Evolutionary conservation across 2,797 vertebrate species (phyloP).

Genomic region (Cossypha dichroa): DNA sequence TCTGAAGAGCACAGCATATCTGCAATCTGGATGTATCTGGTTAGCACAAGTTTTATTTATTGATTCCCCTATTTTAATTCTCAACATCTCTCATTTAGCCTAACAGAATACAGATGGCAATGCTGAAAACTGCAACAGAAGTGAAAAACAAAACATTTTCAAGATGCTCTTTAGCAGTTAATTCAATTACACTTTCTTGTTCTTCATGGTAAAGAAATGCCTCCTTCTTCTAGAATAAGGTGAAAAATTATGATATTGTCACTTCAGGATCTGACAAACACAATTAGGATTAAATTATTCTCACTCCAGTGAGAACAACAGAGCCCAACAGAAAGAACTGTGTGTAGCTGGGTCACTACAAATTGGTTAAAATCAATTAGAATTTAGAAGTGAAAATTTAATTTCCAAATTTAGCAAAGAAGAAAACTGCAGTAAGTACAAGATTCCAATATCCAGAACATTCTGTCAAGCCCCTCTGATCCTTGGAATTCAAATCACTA

Average conservation of each 20-base stretch:
- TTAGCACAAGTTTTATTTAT: not conserved
- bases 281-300: conserved; percentile 65
- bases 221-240: conserved; percentile 20
- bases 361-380: conserved; percentile 68
- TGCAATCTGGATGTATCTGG: not conserved
- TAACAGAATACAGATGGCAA: not conserved
- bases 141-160: not conserved
- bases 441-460: not conserved
- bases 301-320: not conserved
- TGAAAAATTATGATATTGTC: conserved; percentile 42
- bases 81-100: not conserved
- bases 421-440: conserved; percentile 13
- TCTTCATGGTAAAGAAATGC: conserved; percentile 21
- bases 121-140: not conserved
- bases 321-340: conserved; percentile 24
- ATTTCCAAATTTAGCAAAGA: conserved; percentile 53
- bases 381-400: conserved; percentile 59
- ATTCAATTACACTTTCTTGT: not conserved
- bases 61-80: not conserved
- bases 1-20: not conserved
- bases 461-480: not conserved
- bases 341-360: conserved; percentile 26
- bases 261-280: conserved; percentile 18
- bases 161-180: not conserved
- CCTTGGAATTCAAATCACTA: not conserved